Base-by-base conservation (phyloP, 1,140 invertebrate species). In the Macrotrachela quadricornifera region DNA sequence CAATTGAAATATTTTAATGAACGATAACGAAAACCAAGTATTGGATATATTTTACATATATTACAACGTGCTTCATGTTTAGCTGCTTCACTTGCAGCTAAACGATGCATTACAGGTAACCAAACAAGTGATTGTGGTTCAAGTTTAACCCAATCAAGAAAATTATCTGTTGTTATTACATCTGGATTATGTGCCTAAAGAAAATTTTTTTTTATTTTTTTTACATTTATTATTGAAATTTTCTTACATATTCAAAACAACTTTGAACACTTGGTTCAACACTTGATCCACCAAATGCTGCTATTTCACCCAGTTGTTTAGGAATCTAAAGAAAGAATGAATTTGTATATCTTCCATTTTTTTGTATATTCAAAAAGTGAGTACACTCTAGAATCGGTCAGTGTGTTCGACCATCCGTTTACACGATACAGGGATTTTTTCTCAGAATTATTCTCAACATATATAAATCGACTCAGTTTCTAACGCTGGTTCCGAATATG, bases 1-100 rank as follows among this genome's bases (percentile, higher is more conserved):
- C 94, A 95, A 71, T 95, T 97, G 74, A 99, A 96, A 71, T 92
- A 97, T 67, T 92, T 92, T 59, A 97, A 75, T 72, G 94, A 99
- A 18, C 88, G 83, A 72, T 96, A 96, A 64, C 85, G 83, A 64
- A 96, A 83, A 39, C 90, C 92, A 56, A 90, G 75, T 57, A 99
- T 95, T 14, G 94, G 94, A 72, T 88, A 94, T 62, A 87, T 82
- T 74, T 96, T 96, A 75, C 94, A 99, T 60, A 92, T 86, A 71
- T 95, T 96, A 72, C 94, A 99, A 72, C 95, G 96, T 52, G 90
- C 88, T 73, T 95, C 87, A 72, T 99, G 92, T 69, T 83, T 83
- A 10, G 88, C 85, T 36, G 75, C 78, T 72, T 97, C 92, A 0
- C 90, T 85, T 1, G 86, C 85, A 13, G 86, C 82, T 46, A 97